Evolutionary conservation across 2,113 vertebrate species (phyloP).

Genomic region (Dinomys branickii): DNA sequence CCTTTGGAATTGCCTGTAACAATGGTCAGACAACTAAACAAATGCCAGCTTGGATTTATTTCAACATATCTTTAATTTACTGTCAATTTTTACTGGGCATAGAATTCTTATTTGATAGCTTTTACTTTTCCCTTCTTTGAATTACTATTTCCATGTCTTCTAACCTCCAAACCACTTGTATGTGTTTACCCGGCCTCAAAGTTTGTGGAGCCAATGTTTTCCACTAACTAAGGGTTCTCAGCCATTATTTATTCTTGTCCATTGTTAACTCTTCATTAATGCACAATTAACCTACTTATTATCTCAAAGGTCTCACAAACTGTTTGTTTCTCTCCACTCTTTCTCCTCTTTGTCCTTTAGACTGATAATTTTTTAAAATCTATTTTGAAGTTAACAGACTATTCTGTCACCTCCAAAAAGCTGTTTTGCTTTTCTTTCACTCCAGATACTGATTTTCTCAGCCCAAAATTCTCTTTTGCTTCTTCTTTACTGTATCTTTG

Average conservation of each 20-base stretch:
- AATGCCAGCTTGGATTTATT: constrained; percentile 1
- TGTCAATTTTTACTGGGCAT: background rate
- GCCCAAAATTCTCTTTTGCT: background rate
- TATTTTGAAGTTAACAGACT: background rate
- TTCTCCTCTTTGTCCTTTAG: background rate
- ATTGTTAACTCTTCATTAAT: background rate
- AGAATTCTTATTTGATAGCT: background rate
- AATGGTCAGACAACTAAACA: background rate
- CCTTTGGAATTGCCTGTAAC: background rate
- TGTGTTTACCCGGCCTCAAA: background rate
- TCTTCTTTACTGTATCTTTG: background rate
- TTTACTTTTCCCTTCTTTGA: background rate
- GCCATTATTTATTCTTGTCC: background rate
- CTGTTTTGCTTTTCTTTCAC: background rate
- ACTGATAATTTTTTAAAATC: background rate
- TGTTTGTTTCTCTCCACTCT: background rate
- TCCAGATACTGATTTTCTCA: background rate
- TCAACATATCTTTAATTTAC: background rate
- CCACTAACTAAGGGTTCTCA: background rate
- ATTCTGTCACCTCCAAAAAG: background rate
- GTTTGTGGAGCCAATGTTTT: background rate
- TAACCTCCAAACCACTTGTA: background rate
- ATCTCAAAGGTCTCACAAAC: background rate
- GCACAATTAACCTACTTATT: background rate
- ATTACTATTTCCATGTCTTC: background rate